Evolutionary conservation across 1,140 invertebrate species (phyloP).

Genomic region (Ceratoteleas bidentatus): DNA sequence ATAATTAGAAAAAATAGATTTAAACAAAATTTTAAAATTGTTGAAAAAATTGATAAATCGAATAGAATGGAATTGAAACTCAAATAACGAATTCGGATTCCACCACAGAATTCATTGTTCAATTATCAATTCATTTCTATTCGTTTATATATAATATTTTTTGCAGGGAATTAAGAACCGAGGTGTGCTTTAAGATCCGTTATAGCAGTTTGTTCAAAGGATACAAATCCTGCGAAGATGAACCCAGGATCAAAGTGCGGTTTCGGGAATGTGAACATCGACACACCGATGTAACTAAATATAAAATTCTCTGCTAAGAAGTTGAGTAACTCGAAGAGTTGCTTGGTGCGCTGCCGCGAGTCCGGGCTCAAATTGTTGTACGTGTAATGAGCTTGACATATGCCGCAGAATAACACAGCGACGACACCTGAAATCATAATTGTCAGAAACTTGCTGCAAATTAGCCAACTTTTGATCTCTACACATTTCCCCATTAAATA

Average conservation of each 20-base stretch:
- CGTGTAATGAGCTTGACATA: constrained; percentile 99
- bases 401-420: constrained; percentile 98
- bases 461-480: neutral
- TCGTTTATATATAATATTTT: too few relatives aligned
- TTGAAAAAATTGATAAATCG: too few relatives aligned
- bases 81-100: too few relatives aligned
- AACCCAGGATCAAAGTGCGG: constrained; percentile 96
- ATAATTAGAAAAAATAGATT: too few relatives aligned
- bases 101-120: neutral
- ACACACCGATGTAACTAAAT: constrained; percentile 99
- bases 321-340: constrained; percentile 97
- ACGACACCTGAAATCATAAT: constrained; percentile 88
- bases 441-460: neutral
- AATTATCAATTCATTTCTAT: neutral
- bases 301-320: constrained; percentile 99
- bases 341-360: constrained; percentile 95
- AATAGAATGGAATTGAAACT: too few relatives aligned
- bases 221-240: constrained; percentile 96
- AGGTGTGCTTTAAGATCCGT: too few relatives aligned
- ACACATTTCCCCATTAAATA: too few relatives aligned
- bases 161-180: too few relatives aligned
- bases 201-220: too few relatives aligned
- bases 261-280: constrained; percentile 98
- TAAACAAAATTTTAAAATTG: too few relatives aligned
- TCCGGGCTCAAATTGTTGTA: constrained; percentile 97